These are phyloP conservation scores for Chelon auratus DNA, from an alignment of 2,797 vertebrate species.

Conservation along the genomic window DNA sequence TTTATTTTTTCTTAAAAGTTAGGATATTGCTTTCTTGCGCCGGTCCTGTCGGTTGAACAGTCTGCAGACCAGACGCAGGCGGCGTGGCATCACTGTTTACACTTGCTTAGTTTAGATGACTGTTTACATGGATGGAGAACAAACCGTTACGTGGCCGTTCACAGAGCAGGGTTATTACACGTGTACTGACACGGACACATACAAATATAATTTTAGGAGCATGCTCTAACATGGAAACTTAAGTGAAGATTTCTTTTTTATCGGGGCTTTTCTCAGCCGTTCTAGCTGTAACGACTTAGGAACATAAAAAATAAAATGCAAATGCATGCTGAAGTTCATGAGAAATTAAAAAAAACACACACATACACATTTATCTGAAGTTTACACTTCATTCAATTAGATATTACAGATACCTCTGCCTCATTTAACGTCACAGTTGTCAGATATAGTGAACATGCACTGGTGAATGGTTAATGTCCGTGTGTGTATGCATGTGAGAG, in stretches of 20 bases:
- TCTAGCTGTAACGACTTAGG: slow-evolving; percentile 25
- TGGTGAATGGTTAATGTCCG: slow-evolving; percentile 2
- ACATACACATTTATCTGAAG: slow-evolving; percentile 33
- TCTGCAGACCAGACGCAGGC: slow-evolving; percentile 26
- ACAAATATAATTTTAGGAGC: slow-evolving; percentile 24
- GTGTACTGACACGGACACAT: slow-evolving; percentile 18
- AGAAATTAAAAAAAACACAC: slow-evolving; percentile 15
- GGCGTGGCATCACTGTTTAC: slow-evolving; percentile 52
- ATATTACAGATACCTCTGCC: slow-evolving; percentile 43
- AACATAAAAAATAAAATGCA: slow-evolving; percentile 7
- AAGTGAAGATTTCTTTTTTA: neutral
- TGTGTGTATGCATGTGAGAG: slow-evolving; percentile 21
- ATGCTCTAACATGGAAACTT: slow-evolving; percentile 19
- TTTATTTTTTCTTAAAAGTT: neutral
- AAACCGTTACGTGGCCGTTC: slow-evolving; percentile 37
- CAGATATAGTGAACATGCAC: slow-evolving; percentile 22
- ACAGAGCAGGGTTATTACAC: slow-evolving; percentile 27
- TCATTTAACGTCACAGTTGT: slow-evolving; percentile 23
- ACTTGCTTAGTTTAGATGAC: slow-evolving; percentile 60
- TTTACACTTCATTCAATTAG: slow-evolving; percentile 51
- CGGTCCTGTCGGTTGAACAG: slow-evolving; percentile 4
- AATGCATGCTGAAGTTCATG: slow-evolving; percentile 43
- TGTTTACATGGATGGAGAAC: slow-evolving; percentile 75
- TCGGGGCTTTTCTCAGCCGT: slow-evolving; percentile 5
- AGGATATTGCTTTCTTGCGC: slow-evolving; percentile 30